A percentile compares a stretch with the other conserved stretches of the same genome.
Evolutionary conservation across 2,113 vertebrate species (phyloP).

Genomic region (Grammomys surdaster): DNA sequence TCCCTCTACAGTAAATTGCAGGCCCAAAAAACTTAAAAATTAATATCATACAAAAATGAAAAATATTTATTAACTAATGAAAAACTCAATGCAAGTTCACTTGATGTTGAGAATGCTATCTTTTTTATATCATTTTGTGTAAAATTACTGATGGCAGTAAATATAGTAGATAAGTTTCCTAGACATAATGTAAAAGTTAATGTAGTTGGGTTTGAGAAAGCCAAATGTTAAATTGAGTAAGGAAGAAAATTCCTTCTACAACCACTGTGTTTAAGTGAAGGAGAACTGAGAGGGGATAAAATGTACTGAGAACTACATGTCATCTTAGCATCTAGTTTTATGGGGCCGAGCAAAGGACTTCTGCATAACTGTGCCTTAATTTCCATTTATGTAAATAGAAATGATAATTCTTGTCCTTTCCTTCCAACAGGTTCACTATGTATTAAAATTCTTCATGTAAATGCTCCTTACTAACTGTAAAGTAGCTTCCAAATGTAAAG

Average conservation of each 20-base stretch:
- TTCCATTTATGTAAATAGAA: neutral
- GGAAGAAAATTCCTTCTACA: neutral
- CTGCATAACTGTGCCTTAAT: neutral
- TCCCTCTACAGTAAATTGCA: neutral
- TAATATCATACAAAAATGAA: neutral
- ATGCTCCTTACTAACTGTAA: neutral
- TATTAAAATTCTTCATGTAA: neutral
- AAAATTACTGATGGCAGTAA: neutral
- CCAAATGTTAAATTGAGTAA: neutral
- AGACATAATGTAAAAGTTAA: neutral
- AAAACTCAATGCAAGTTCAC: neutral
- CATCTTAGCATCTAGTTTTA: neutral
- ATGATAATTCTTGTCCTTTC: neutral
- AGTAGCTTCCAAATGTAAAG: neutral
- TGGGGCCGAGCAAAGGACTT: neutral
- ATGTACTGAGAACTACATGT: neutral
- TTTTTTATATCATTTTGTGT: neutral
- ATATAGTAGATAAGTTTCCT: neutral
- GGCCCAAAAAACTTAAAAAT: neutral
- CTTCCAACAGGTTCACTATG: neutral
- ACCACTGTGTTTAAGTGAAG: neutral
- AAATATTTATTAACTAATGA: neutral
- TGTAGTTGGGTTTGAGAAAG: neutral
- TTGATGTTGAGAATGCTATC: neutral
- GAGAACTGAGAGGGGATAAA: neutral